Conservation (phyloP, 2,113 vertebrate species). For the Arothron firmamentum region DNA sequence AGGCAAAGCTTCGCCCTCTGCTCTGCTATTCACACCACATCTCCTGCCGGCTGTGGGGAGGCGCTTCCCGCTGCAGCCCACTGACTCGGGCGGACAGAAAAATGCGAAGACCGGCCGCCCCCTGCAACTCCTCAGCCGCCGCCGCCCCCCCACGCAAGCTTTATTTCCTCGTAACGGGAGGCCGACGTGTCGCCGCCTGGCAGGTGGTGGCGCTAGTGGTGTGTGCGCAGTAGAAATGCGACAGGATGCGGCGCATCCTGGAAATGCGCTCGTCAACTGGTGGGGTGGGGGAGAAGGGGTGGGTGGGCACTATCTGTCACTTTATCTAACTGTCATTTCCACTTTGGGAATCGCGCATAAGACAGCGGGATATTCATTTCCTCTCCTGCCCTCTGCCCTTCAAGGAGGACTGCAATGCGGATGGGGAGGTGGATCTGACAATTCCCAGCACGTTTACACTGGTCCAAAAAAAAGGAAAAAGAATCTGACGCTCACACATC, state of each 20-base stretch:
- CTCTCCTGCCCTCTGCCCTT: constrained; percentile 41
- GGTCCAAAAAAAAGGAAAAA: constrained; percentile 18
- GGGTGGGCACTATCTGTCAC: constrained; percentile 26
- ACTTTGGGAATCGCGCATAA: constrained; percentile 49
- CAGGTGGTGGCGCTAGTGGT: constrained; percentile 23
- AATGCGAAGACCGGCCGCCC: constrained; percentile 25
- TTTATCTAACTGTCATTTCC: constrained; percentile 56
- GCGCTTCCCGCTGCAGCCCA: constrained; percentile 4
- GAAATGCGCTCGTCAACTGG: constrained; percentile 17
- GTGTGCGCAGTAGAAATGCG: constrained; percentile 22
- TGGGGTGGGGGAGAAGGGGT: constrained; percentile 7
- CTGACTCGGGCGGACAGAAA: constrained; percentile 1
- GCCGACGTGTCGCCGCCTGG: constrained; percentile 36
- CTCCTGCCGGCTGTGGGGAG: constrained; percentile 46
- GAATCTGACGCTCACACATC: constrained; percentile 29
- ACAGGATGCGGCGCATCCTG: constrained; percentile 60
- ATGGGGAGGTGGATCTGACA: constrained; percentile 43
- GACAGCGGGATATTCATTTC: constrained; percentile 49
- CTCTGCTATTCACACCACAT: constrained; percentile 41
- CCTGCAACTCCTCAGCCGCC: constrained; percentile 19
- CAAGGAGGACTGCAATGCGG: constrained; percentile 61
- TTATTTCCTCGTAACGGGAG: constrained; percentile 1
- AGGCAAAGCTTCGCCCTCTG: constrained; percentile 42
- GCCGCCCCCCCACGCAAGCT: background rate
- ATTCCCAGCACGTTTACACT: constrained; percentile 61